Evolutionary conservation across 2,113 vertebrate species (phyloP).

Genomic region (Cryptotis parvus): DNA sequence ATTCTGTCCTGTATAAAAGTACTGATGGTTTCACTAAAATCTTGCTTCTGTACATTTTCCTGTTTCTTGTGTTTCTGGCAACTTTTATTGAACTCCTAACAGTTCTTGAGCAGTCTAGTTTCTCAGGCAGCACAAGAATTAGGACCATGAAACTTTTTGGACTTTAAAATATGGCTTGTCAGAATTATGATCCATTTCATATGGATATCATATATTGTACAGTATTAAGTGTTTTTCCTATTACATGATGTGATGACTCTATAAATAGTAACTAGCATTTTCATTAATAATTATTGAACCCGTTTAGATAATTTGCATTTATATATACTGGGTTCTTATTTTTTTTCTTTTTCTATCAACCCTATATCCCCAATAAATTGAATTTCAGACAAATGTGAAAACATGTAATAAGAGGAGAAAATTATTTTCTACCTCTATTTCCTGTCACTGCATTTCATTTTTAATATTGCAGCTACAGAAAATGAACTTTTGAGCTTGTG

Average conservation of each 20-base stretch:
- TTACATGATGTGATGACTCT: background rate
- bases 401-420: slow-evolving; percentile 29
- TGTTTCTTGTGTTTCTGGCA: background rate
- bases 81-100: background rate
- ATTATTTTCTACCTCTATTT: slow-evolving; percentile 62
- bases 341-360: background rate
- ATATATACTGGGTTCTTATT: slow-evolving; percentile 39
- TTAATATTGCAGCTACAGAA: slow-evolving; percentile 60
- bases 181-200: background rate
- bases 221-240: slow-evolving; percentile 13
- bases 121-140: slow-evolving; percentile 13
- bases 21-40: background rate
- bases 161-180: slow-evolving; percentile 37
- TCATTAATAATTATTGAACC: slow-evolving; percentile 60
- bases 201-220: background rate
- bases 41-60: background rate
- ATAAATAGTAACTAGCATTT: slow-evolving; percentile 13
- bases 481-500: slow-evolving; percentile 37
- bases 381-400: slow-evolving; percentile 66
- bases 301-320: slow-evolving; percentile 67
- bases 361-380: slow-evolving; percentile 29
- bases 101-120: background rate
- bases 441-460: slow-evolving; percentile 63
- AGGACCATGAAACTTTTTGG: background rate
- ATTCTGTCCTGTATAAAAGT: background rate